Conservation (phyloP, 2,888 invertebrate species). For the Flexamia atlantica region DNA sequence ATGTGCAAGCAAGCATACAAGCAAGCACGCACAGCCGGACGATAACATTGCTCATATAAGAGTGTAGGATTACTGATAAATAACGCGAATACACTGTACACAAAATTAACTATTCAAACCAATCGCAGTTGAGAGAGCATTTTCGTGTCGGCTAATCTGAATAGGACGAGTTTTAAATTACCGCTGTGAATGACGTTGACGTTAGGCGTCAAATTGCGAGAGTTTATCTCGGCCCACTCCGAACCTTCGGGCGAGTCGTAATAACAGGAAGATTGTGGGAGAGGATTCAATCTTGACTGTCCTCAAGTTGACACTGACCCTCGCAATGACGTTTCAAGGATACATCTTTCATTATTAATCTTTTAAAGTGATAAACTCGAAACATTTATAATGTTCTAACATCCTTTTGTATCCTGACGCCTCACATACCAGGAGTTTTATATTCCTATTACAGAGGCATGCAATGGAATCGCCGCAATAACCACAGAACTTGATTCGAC, state of each 20-base stretch:
- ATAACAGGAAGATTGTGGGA: conserved; percentile 9
- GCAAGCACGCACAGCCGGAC: too few relatives aligned
- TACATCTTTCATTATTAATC: background rate
- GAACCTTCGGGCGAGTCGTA: background rate
- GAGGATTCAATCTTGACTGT: background rate
- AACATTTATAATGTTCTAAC: too few relatives aligned
- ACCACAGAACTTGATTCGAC: background rate
- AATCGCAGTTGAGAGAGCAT: too few relatives aligned
- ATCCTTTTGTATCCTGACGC: too few relatives aligned
- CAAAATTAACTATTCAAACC: too few relatives aligned
- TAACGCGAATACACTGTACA: too few relatives aligned
- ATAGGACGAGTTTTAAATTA: conserved; percentile 16
- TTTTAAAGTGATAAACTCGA: too few relatives aligned
- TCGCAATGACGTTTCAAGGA: background rate
- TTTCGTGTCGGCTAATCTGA: background rate
- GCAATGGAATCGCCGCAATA: conserved; percentile 3
- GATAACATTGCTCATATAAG: too few relatives aligned
- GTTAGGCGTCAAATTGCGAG: conserved; percentile 15
- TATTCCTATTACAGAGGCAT: background rate
- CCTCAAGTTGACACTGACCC: background rate
- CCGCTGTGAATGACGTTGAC: background rate
- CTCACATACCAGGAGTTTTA: background rate
- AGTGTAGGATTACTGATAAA: too few relatives aligned
- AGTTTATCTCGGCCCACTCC: background rate
- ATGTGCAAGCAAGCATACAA: too few relatives aligned